Conservation (phyloP, 2,888 invertebrate genomes). For the Corythucha ciliata region DNA sequence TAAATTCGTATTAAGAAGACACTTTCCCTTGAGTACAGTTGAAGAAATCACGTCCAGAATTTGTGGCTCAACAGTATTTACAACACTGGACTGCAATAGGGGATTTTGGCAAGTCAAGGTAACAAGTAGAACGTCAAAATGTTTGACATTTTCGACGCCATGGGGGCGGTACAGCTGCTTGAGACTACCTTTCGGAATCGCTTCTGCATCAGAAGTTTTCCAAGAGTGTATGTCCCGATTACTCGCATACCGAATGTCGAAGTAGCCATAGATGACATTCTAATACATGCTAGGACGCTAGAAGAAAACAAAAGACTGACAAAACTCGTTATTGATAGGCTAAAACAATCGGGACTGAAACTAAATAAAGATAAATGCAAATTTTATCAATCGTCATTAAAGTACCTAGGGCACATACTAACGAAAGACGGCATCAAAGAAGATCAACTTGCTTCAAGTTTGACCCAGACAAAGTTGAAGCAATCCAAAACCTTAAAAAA, state of each 20-base stretch:
- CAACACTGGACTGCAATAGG: slow-evolving; percentile 10
- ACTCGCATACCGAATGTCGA: neutral
- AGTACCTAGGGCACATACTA: slow-evolving; percentile 1
- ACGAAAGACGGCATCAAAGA: neutral
- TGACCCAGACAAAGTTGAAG: neutral
- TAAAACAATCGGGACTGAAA: neutral
- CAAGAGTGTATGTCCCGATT: too few relatives aligned
- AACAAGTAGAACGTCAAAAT: slow-evolving; percentile 28
- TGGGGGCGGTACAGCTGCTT: slow-evolving; percentile 33
- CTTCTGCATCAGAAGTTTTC: slow-evolving; percentile 2
- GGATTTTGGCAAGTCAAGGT: slow-evolving; percentile 11
- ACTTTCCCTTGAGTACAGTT: slow-evolving; percentile 7
- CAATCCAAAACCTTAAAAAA: neutral
- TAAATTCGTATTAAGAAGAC: slow-evolving; percentile 4
- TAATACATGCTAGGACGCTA: neutral
- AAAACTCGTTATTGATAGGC: too few relatives aligned
- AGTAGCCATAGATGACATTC: slow-evolving; percentile 2
- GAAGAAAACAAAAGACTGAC: neutral
- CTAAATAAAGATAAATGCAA: neutral
- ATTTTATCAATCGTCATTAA: neutral
- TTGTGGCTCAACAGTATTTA: slow-evolving; percentile 4
- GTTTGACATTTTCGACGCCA: slow-evolving; percentile 33
- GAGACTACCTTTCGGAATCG: slow-evolving; percentile 31
- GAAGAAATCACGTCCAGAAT: slow-evolving; percentile 10
- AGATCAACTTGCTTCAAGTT: too few relatives aligned